Percentiles rank a stretch among this genome's conserved stretches.
Evolutionary conservation across 2,888 invertebrate genomes (phyloP).

Genomic region (Epistrophe grossulariae): DNA sequence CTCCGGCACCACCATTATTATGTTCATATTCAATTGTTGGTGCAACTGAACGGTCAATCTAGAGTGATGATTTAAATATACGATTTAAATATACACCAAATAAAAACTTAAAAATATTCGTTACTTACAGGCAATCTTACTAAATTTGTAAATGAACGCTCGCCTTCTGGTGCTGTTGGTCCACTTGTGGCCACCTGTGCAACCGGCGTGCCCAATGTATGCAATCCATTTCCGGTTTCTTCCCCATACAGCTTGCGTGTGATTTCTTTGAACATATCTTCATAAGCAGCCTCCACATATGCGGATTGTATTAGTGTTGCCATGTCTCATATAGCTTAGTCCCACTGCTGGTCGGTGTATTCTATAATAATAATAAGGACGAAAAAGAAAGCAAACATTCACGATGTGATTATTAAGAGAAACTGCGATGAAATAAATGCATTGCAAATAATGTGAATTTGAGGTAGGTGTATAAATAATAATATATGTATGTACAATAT

Average conservation of each 20-base stretch:
- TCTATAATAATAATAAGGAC: slow-evolving; percentile 75
- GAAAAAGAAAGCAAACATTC: neutral
- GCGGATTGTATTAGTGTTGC: slow-evolving; percentile 84
- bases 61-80: slow-evolving; percentile 76
- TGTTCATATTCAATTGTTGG: slow-evolving; percentile 84
- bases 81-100: neutral
- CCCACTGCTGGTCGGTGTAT: slow-evolving; percentile 79
- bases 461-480: neutral
- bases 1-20: slow-evolving; percentile 77
- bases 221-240: slow-evolving; percentile 86
- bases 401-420: slow-evolving; percentile 20
- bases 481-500: neutral
- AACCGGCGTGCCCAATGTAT: slow-evolving; percentile 84
- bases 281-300: slow-evolving; percentile 84
- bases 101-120: neutral
- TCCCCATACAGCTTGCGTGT: slow-evolving; percentile 95
- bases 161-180: slow-evolving; percentile 84
- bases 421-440: slow-evolving; percentile 25
- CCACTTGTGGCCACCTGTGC: slow-evolving; percentile 84
- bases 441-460: slow-evolving; percentile 11
- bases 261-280: slow-evolving; percentile 91
- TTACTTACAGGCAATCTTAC: slow-evolving; percentile 78
- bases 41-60: slow-evolving; percentile 83
- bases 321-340: slow-evolving; percentile 81
- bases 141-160: slow-evolving; percentile 84